phyloP scores from a whole-genome alignment of 2,113 vertebrate genomes.

The Carassius auratus region DNA sequence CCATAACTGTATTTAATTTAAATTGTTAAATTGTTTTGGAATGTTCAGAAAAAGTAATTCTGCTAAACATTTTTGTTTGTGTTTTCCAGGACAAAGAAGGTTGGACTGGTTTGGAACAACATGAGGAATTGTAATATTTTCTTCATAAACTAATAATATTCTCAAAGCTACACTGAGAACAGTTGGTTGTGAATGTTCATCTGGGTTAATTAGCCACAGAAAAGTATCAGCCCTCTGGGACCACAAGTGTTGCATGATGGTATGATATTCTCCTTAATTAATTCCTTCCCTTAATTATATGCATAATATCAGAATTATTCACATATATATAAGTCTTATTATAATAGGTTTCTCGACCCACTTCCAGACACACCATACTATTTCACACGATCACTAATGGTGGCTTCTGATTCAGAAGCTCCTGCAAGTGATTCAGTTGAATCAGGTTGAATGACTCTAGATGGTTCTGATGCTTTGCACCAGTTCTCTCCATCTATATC shows the following conservation, averaged over 20 bases:
- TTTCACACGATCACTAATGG: background rate
- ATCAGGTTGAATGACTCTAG: background rate
- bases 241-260: background rate
- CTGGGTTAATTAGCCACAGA: background rate
- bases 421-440: background rate
- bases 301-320: background rate
- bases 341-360: background rate
- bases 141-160: background rate
- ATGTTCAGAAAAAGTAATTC: background rate
- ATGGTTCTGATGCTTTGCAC: background rate
- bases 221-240: background rate
- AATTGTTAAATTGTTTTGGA: background rate
- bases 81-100: background rate
- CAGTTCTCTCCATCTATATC: background rate
- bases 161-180: background rate
- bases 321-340: background rate
- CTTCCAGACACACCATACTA: background rate
- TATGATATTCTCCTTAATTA: background rate
- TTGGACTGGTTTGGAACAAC: background rate
- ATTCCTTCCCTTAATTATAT: constrained; percentile 14
- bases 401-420: background rate
- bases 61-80: background rate
- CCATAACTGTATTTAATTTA: background rate
- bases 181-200: background rate
- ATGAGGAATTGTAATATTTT: background rate